These are phyloP conservation scores for Chloroclystis v-ata DNA, from an alignment of 2,888 invertebrate genomes.

Conservation along the genomic window DNA sequence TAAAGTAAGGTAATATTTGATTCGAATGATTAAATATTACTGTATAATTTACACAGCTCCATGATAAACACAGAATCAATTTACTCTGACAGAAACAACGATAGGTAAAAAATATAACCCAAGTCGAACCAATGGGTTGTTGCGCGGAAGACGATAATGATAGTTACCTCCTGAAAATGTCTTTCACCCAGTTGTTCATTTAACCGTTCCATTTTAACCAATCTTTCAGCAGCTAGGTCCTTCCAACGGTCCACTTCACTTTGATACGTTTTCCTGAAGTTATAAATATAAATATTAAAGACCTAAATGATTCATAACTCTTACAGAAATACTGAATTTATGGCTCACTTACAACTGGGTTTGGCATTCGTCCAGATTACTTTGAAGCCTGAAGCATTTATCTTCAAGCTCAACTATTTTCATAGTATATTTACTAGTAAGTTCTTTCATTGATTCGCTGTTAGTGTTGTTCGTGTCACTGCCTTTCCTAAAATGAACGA, in stretches of 20 bases:
- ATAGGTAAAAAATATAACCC: no score
- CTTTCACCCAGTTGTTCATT: constrained; percentile 79
- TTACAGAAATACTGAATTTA: no score
- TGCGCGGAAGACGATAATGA: no score
- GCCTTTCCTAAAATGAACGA: constrained; percentile 48
- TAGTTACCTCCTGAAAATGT: constrained; percentile 77
- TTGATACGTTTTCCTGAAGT: constrained; percentile 47
- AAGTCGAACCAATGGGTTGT: no score
- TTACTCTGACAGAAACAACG: no score
- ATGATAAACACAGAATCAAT: no score
- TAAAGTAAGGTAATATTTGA: no score
- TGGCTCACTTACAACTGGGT: constrained; percentile 75
- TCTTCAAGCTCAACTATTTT: constrained; percentile 63
- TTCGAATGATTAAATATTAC: no score
- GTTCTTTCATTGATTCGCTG: constrained; percentile 48
- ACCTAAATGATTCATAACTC: no score
- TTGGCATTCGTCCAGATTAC: constrained; percentile 62
- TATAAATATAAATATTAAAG: no score
- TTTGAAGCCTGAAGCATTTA: constrained; percentile 61
- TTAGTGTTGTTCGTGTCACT: constrained; percentile 41
- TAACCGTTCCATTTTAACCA: constrained; percentile 81
- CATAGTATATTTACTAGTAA: constrained; percentile 58
- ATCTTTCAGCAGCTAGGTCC: constrained; percentile 81
- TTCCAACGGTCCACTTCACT: constrained; percentile 80
- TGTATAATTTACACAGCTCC: no score